phyloP scores from a whole-genome alignment of 2,113 vertebrate species.

The Origma solitaria region DNA sequence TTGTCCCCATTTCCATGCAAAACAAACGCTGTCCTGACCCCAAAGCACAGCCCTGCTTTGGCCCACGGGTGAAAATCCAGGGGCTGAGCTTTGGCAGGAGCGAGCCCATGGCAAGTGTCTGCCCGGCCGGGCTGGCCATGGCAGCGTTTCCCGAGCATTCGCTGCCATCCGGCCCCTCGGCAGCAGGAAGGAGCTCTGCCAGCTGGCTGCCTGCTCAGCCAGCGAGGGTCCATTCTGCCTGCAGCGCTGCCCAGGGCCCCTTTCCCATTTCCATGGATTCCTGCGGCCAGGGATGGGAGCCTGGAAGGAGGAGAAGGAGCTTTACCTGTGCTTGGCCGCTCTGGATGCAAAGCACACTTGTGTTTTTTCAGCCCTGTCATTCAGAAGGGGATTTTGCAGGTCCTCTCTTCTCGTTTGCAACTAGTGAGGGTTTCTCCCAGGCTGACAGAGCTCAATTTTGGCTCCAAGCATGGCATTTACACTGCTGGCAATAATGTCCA shows the following conservation, averaged over 20 bases:
- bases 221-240: background rate
- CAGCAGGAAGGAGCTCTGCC: slow-evolving; percentile 3
- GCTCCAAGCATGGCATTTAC: background rate
- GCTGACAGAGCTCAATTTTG: background rate
- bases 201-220: background rate
- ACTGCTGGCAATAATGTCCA: background rate
- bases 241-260: background rate
- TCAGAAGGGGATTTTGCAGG: background rate
- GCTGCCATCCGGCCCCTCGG: background rate
- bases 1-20: background rate
- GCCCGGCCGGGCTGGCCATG: accelerated
- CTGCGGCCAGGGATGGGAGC: accelerated
- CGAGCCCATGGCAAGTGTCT: accelerated
- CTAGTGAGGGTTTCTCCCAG: background rate
- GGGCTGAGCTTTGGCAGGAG: background rate
- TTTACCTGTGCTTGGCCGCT: accelerated
- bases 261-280: background rate
- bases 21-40: accelerated
- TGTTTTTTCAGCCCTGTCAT: background rate
- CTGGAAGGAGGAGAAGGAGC: background rate
- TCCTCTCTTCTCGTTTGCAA: background rate
- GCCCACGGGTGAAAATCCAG: accelerated
- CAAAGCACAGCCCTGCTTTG: background rate
- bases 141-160: background rate
- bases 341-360: background rate